phyloP scores from a whole-genome alignment of 2,888 invertebrate species.

The Eueremaeus valkanovi region DNA sequence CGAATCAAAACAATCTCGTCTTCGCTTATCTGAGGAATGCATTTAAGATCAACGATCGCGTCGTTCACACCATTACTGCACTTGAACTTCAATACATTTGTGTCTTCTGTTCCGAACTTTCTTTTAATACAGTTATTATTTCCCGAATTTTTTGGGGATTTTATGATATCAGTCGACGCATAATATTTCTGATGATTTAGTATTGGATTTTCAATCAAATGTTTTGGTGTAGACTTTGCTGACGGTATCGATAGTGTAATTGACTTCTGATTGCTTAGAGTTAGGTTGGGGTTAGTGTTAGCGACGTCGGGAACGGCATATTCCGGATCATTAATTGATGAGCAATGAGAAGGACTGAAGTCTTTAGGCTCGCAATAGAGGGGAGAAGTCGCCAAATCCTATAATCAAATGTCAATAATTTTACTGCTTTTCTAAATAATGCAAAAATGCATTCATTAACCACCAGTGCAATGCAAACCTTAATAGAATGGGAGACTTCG shows the following conservation, averaged over 20 bases:
- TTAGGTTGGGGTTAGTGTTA: neutral
- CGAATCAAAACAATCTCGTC: constrained; percentile 23
- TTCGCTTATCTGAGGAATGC: constrained; percentile 35
- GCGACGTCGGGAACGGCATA: constrained; percentile 43
- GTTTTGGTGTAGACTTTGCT: neutral
- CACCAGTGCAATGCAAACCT: too few species aligned
- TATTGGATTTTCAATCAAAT: neutral
- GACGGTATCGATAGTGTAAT: too few species aligned
- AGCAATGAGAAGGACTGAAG: constrained; percentile 20
- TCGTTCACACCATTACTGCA: constrained; percentile 25
- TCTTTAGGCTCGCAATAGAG: constrained; percentile 43
- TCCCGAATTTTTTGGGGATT: constrained; percentile 32
- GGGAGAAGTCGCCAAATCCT: constrained; percentile 40
- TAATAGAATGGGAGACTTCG: too few species aligned
- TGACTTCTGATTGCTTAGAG: too few species aligned
- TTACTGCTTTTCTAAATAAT: too few species aligned
- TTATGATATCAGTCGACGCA: constrained; percentile 37
- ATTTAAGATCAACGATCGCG: constrained; percentile 14
- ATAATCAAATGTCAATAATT: too few species aligned
- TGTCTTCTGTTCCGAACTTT: neutral
- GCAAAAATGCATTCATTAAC: too few species aligned
- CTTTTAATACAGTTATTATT: neutral
- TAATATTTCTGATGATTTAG: constrained; percentile 27
- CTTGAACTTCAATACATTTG: constrained; percentile 35
- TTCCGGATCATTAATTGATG: constrained; percentile 38